phyloP scores from a whole-genome alignment of 2,888 invertebrate genomes.

The Tetragnatha montana region DNA sequence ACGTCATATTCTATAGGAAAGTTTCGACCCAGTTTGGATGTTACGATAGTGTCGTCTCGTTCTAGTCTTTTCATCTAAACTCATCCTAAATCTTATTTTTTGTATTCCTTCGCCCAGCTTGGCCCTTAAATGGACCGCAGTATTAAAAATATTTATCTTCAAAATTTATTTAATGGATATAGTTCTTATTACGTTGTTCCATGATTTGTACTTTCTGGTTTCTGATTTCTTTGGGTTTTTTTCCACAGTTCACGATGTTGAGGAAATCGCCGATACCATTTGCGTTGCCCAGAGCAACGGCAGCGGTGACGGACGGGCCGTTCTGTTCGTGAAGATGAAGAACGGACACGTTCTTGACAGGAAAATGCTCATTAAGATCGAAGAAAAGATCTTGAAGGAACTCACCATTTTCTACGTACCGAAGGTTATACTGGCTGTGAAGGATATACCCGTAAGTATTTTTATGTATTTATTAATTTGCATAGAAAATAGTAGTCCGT shows the following conservation, averaged over 20 bases:
- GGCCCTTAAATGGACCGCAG: no score
- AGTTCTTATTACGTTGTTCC: neutral
- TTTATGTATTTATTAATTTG: no score
- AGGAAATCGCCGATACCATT: slow-evolving; percentile 65
- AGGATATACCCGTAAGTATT: slow-evolving; percentile 60
- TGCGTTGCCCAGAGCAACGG: slow-evolving; percentile 60
- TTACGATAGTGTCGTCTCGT: no score
- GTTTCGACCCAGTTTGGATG: no score
- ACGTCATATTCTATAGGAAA: no score
- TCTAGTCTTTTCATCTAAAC: no score
- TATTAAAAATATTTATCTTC: no score
- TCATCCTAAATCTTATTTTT: no score
- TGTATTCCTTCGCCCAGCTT: no score
- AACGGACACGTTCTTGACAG: slow-evolving; percentile 46
- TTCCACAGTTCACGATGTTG: slow-evolving; percentile 54
- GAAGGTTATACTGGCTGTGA: slow-evolving; percentile 52
- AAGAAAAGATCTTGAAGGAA: slow-evolving; percentile 56
- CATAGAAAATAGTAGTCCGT: no score
- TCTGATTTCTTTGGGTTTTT: neutral
- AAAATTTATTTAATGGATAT: neutral
- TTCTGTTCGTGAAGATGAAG: slow-evolving; percentile 67
- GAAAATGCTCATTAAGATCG: slow-evolving; percentile 44
- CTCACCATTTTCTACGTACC: slow-evolving; percentile 63
- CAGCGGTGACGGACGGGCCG: slow-evolving; percentile 44
- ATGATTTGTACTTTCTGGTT: neutral